Evolutionary conservation across 2,888 invertebrate species (phyloP).

Genomic region (Melanostoma scalare): DNA sequence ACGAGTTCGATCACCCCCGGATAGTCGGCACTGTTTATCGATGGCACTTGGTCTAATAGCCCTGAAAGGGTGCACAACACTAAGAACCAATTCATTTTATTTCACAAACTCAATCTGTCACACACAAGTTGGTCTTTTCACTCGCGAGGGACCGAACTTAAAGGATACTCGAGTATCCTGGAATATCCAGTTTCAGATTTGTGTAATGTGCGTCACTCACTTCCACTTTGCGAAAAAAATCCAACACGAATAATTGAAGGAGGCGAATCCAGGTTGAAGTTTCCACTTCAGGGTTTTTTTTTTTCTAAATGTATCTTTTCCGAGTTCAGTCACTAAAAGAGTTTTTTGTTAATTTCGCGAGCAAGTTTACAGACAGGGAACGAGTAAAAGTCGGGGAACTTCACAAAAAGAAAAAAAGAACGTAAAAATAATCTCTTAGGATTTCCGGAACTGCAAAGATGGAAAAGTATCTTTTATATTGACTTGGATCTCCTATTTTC

Average conservation of each 20-base stretch:
- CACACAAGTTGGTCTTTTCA: background rate
- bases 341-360: too few relatives aligned
- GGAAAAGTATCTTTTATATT: background rate
- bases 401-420: background rate
- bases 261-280: too few relatives aligned
- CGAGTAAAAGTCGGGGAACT: background rate
- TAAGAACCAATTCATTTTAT: slow-evolving; percentile 36
- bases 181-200: background rate
- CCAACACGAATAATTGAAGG: too few relatives aligned
- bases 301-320: too few relatives aligned
- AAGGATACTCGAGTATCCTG: slow-evolving; percentile 1
- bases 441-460: background rate
- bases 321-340: too few relatives aligned
- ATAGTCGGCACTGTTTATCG: slow-evolving; percentile 75
- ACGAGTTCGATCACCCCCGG: slow-evolving; percentile 81
- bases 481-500: slow-evolving; percentile 35
- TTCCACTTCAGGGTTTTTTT: too few relatives aligned
- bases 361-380: too few relatives aligned
- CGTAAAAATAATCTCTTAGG: slow-evolving; percentile 2
- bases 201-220: background rate
- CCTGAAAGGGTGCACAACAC: slow-evolving; percentile 51
- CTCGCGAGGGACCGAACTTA: slow-evolving; percentile 10
- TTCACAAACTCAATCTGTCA: background rate
- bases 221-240: too few relatives aligned
- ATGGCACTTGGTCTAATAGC: slow-evolving; percentile 34